A percentile compares a stretch with the other conserved stretches of the same genome.
phyloP scores from a whole-genome alignment of 2,113 vertebrate genomes.

The Amazona vittata region DNA sequence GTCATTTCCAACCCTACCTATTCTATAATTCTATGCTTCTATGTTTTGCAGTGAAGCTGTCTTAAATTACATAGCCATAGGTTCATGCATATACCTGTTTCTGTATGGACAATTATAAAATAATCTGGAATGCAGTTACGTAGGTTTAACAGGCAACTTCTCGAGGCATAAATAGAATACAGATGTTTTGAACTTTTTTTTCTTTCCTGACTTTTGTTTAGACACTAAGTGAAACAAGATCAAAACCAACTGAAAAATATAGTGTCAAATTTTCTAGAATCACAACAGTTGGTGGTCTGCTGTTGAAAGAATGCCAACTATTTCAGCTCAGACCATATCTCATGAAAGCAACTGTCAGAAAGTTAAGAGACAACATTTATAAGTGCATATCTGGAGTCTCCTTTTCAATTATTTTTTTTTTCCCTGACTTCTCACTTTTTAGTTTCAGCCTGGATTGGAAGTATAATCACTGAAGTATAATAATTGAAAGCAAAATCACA shows the following conservation, averaged over 20 bases:
- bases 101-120: neutral
- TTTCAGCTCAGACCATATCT: neutral
- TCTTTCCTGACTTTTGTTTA: neutral
- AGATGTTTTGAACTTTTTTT: neutral
- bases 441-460: neutral
- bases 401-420: neutral
- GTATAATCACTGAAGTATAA: neutral
- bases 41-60: neutral
- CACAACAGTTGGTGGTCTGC: neutral
- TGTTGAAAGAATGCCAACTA: neutral
- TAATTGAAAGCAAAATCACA: neutral
- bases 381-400: neutral
- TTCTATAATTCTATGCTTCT: neutral
- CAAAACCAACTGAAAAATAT: neutral
- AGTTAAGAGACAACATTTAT: neutral
- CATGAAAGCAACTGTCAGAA: neutral
- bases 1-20: neutral
- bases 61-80: neutral
- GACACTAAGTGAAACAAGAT: neutral
- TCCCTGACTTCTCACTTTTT: neutral
- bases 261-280: neutral
- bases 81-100: neutral
- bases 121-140: neutral
- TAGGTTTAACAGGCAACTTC: neutral
- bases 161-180: neutral